These are phyloP conservation scores for Drosophila repleta DNA, from an alignment of 1,140 invertebrate genomes.

Conservation along the genomic window DNA sequence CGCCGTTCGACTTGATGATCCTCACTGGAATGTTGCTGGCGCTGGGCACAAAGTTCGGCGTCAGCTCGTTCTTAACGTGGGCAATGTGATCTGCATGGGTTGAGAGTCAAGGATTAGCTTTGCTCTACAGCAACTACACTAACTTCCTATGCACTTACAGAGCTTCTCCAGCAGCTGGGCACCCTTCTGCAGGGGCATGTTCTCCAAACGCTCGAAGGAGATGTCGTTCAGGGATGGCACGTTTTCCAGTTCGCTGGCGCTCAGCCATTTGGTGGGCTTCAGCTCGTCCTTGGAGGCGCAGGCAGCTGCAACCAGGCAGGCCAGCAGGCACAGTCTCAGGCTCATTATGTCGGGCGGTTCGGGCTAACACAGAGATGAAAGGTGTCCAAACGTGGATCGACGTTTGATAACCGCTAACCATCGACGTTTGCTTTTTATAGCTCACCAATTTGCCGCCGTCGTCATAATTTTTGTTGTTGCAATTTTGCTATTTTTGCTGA, in stretches of 20 bases:
- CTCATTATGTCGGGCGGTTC: slow-evolving; percentile 51
- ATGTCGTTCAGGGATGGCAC: slow-evolving; percentile 73
- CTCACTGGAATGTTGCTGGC: slow-evolving; percentile 72
- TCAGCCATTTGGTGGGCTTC: slow-evolving; percentile 73
- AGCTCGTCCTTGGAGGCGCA: slow-evolving; percentile 60
- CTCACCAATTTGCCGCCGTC: background rate
- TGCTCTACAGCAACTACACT: background rate
- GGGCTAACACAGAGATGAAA: slow-evolving; percentile 14
- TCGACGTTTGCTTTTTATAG: slow-evolving; percentile 48
- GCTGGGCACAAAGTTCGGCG: slow-evolving; percentile 75
- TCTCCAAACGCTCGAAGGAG: slow-evolving; percentile 68
- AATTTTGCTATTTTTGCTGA: slow-evolving; percentile 44
- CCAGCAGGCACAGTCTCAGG: slow-evolving; percentile 62
- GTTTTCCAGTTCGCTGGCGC: slow-evolving; percentile 56
- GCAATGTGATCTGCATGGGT: slow-evolving; percentile 60
- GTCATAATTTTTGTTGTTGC: background rate
- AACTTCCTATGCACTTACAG: slow-evolving; percentile 46
- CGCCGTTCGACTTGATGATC: slow-evolving; percentile 70
- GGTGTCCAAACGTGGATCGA: slow-evolving; percentile 64
- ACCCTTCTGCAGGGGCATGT: slow-evolving; percentile 63
- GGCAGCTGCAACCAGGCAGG: slow-evolving; percentile 60
- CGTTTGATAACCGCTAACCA: slow-evolving; percentile 56
- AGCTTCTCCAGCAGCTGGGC: slow-evolving; percentile 65
- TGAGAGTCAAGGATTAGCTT: background rate
- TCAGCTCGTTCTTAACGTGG: slow-evolving; percentile 63